phyloP scores from a whole-genome alignment of 2,113 vertebrate species.

The Haliaeetus leucogaster region DNA sequence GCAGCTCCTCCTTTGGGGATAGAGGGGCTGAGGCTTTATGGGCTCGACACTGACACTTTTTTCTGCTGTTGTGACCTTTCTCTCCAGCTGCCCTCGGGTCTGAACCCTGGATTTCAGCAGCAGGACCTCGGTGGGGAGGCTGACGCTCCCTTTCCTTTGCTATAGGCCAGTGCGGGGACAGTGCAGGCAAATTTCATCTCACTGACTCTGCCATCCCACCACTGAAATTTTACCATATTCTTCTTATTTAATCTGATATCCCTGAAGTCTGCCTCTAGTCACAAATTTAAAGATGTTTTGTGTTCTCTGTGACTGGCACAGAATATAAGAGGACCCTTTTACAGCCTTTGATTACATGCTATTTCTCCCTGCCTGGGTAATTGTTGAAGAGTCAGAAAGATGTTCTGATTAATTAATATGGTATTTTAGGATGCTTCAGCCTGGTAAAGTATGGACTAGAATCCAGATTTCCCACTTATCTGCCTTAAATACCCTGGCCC shows the following conservation, averaged over 20 bases:
- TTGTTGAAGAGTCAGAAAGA: conserved; percentile 65
- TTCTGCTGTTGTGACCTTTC: background rate
- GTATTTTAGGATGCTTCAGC: conserved; percentile 62
- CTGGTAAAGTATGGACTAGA: conserved; percentile 52
- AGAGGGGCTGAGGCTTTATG: background rate
- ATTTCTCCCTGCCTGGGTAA: conserved; percentile 67
- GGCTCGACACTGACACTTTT: background rate
- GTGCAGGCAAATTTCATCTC: background rate
- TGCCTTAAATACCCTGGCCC: conserved; percentile 48
- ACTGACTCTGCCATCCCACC: background rate
- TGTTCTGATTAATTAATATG: conserved; percentile 71
- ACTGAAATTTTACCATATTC: background rate
- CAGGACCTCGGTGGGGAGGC: background rate
- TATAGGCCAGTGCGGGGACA: rapidly evolving
- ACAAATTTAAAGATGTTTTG: conserved; percentile 41
- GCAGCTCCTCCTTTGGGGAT: background rate
- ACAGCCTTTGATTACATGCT: conserved; percentile 53
- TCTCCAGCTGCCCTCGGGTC: no score
- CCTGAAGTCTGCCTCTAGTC: background rate
- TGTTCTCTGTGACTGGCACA: conserved; percentile 19
- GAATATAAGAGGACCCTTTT: conserved; percentile 37
- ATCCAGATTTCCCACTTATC: conserved; percentile 68
- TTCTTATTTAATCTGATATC: background rate
- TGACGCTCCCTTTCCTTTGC: background rate
- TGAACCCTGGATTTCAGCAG: background rate